Evolutionary conservation across 2,113 vertebrate genomes (phyloP), one percentile per base, ranked within the genome.

Genomic region (Rhinolophus ferrumequinum): DNA sequence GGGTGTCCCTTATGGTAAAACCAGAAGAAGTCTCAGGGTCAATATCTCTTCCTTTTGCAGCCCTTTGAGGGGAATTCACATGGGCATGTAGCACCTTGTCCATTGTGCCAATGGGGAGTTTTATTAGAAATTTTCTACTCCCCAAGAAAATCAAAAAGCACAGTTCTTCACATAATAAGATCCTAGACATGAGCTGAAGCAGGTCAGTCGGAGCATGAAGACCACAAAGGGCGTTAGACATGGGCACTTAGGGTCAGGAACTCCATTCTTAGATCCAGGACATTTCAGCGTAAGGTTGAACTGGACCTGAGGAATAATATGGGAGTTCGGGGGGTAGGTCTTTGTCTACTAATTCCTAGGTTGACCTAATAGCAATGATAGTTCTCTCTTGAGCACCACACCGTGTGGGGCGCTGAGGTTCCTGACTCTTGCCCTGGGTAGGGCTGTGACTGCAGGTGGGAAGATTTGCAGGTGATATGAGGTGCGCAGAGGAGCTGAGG

Each of bases 361-460:
- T 41, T 54, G 44, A 24, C 10, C 8, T 85, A 28, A 64, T 3
- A 38, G 44, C 38, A 21, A n/a, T 26, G 33, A 58, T 52, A 8
- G 9, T 0, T 76, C 28, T 50, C 1, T 81, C 19, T 35, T 77
- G 52, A 95, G 88, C n/a, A 75, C 10, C 11, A 77, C 7, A 0
- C 0, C 67, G 6, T 4, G 8, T 13, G 6, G 30, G 7, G 1
- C 6, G 5, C 10, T n/a, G 33, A 66, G 22, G 13, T 38, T 81
- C 22, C 15, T 22, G 26, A 58, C 0, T 67, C 2, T 73, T 62
- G 0, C 0, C 2, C 6, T 33, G 7, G 16, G 2, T 54, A 44
- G 12, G 6, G 2, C 38, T 67, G 26, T 41, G 41, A 35, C 1
- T 15, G 3, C 0, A 47, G 18, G 2, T 6, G 1, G 13, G 18